phyloP scores from a whole-genome alignment of 2,888 invertebrate species.

The Philhelius pedissequus region DNA sequence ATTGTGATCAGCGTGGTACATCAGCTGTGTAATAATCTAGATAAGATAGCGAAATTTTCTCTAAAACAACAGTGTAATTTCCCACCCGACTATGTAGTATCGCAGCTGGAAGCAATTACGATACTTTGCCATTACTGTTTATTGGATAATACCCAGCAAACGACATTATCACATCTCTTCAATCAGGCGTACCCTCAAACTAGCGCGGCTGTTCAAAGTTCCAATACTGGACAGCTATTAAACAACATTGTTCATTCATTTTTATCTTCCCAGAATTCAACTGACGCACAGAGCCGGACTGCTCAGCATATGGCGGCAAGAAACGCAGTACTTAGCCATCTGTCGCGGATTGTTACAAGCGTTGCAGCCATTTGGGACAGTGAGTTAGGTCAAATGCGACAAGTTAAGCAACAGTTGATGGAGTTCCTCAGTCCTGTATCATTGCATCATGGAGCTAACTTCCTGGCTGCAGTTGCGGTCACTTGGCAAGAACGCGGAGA shows the following conservation, averaged over 20 bases:
- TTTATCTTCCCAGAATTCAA: constrained; percentile 81
- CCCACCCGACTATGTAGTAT: constrained; percentile 89
- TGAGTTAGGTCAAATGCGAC: constrained; percentile 80
- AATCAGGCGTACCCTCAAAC: constrained; percentile 81
- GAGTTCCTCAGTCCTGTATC: constrained; percentile 92
- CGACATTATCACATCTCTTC: constrained; percentile 80
- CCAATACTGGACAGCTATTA: constrained; percentile 86
- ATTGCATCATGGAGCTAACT: constrained; percentile 88
- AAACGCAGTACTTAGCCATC: constrained; percentile 86
- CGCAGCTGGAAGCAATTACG: constrained; percentile 88
- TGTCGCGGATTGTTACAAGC: constrained; percentile 90
- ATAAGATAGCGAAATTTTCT: constrained; percentile 80
- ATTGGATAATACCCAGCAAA: constrained; percentile 82
- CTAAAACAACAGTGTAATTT: constrained; percentile 75
- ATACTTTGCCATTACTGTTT: constrained; percentile 89
- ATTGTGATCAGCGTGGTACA: constrained; percentile 88
- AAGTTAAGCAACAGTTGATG: constrained; percentile 87
- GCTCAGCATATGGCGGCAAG: constrained; percentile 81
- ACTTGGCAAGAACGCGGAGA: constrained; percentile 89
- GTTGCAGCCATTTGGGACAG: constrained; percentile 90
- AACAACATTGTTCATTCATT: constrained; percentile 91
- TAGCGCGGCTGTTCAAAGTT: constrained; percentile 80
- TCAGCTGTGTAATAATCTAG: constrained; percentile 86
- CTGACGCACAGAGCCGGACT: constrained; percentile 74
- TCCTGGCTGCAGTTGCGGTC: constrained; percentile 90